These are phyloP conservation scores for Thysanoteuthis rhombus DNA, from an alignment of 2,888 invertebrate species.

Conservation along the genomic window DNA sequence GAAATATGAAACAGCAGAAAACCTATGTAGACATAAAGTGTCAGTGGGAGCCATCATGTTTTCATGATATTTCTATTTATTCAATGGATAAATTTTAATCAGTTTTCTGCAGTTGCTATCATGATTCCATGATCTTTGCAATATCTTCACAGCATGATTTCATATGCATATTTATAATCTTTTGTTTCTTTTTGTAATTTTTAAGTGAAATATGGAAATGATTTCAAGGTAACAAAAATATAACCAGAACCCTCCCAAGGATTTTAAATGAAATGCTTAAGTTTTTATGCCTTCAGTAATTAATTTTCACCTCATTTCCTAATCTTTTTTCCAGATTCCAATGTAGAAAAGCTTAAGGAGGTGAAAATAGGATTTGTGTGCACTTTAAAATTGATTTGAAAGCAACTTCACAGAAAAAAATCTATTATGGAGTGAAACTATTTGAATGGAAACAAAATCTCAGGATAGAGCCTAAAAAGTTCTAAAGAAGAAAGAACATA, in stretches of 20 bases:
- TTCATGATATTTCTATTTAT: neutral
- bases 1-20: neutral
- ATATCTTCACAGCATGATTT: neutral
- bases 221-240: neutral
- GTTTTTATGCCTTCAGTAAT: neutral
- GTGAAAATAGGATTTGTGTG: neutral
- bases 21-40: neutral
- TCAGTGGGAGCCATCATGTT: neutral
- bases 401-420: neutral
- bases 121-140: neutral
- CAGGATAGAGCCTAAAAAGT: neutral
- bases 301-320: neutral
- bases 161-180: neutral
- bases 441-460: neutral
- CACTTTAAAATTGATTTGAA: neutral
- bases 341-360: neutral
- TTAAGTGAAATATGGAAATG: constrained; percentile 12
- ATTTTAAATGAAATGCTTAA: neutral
- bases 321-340: neutral
- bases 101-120: neutral
- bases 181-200: neutral
- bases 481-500: neutral
- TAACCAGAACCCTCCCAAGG: neutral
- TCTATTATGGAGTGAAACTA: neutral
- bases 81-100: neutral